Evolutionary conservation across 2,113 vertebrate species (phyloP).

Genomic region (Arizona elegans): DNA sequence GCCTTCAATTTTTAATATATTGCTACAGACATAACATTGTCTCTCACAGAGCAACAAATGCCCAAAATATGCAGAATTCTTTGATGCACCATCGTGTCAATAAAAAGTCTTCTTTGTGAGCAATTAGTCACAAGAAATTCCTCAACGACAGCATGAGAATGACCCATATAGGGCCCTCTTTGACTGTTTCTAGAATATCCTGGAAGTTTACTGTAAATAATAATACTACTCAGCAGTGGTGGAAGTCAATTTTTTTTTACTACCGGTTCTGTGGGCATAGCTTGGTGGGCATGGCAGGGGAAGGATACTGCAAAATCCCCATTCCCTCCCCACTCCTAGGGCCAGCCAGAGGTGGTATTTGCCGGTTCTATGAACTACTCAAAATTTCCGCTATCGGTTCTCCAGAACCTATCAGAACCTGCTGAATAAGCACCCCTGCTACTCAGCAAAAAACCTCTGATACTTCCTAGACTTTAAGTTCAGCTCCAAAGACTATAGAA

Average conservation of each 20-base stretch:
- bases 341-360: too few species aligned
- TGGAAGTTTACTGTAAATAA: not conserved
- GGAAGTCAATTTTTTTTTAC: too few species aligned
- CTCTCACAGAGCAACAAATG: not conserved
- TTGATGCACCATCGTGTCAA: not conserved
- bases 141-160: constrained; percentile 14
- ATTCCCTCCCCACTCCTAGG: too few species aligned
- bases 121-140: not conserved
- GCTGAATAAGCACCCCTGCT: too few species aligned
- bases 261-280: too few species aligned
- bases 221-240: not conserved
- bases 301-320: too few species aligned
- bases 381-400: too few species aligned
- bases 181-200: not conserved
- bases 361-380: too few species aligned
- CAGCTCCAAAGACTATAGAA: not conserved
- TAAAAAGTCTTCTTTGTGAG: not conserved
- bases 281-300: too few species aligned
- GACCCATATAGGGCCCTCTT: not conserved
- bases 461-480: not conserved
- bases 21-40: not conserved
- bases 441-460: not conserved
- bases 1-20: not conserved
- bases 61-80: not conserved
- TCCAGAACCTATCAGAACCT: too few species aligned